A percentile compares a stretch with the other conserved stretches of the same genome.
phyloP scores from a whole-genome alignment of 2,888 invertebrate genomes.

The Neelides folsomi region DNA sequence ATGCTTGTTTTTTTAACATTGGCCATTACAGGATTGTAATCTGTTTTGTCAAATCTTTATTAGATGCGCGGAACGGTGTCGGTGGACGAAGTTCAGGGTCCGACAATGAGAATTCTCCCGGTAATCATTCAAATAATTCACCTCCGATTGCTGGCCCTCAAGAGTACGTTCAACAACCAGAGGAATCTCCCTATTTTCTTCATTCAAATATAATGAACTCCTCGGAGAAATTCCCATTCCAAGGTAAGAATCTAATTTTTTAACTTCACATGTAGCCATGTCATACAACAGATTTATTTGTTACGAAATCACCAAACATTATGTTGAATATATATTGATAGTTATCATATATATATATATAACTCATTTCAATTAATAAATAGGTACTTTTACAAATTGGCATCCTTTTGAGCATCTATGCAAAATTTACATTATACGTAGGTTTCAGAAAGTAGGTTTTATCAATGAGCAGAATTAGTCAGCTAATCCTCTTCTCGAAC shows the following conservation, averaged over 20 bases:
- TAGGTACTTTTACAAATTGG: too few species aligned
- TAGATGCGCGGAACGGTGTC: constrained; percentile 6
- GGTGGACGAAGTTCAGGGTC: constrained; percentile 25
- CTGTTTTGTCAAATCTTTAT: background rate
- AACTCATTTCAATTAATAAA: too few species aligned
- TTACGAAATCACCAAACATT: too few species aligned
- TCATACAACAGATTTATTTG: too few species aligned
- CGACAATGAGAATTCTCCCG: constrained; percentile 31
- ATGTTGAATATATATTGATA: too few species aligned
- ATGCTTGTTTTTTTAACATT: background rate
- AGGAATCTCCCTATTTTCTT: constrained; percentile 4
- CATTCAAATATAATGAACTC: constrained; percentile 28
- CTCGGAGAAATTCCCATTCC: constrained; percentile 23
- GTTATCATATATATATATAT: constrained; percentile 22
- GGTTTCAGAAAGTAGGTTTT: too few species aligned
- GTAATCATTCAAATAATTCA: constrained; percentile 19
- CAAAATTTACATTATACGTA: too few species aligned
- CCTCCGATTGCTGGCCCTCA: constrained; percentile 11
- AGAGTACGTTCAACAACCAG: constrained; percentile 9
- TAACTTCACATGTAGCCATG: too few species aligned
- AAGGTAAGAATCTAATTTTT: constrained; percentile 7
- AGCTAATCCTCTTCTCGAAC: too few species aligned
- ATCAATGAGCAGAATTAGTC: too few species aligned
- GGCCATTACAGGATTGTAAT: background rate
- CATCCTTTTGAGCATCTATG: too few species aligned